These are phyloP conservation scores for Callorhinus ursinus DNA, from an alignment of 2,113 vertebrate genomes.

Conservation along the genomic window DNA sequence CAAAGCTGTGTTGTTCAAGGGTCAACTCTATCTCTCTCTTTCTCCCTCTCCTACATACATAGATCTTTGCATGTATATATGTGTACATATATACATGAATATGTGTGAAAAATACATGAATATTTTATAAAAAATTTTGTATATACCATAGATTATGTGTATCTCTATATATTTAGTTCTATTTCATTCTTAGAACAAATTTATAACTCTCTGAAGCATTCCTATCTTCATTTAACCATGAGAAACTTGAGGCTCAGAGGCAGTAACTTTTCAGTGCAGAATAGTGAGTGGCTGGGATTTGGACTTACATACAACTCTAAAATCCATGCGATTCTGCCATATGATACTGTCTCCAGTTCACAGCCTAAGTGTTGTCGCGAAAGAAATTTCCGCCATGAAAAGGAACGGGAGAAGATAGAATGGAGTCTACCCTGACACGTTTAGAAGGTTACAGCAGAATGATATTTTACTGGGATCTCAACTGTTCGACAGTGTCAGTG, in stretches of 20 bases:
- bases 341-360: not conserved
- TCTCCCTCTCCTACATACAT: not conserved
- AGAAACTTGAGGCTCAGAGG: not conserved
- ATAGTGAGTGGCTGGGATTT: not conserved
- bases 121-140: not conserved
- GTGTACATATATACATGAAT: not conserved
- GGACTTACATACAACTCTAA: not conserved
- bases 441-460: not conserved
- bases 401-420: not conserved
- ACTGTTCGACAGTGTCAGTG: not conserved
- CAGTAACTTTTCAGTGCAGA: not conserved
- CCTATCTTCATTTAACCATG: not conserved
- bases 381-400: not conserved
- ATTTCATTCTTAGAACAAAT: not conserved
- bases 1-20: not conserved
- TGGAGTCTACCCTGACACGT: not conserved
- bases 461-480: not conserved
- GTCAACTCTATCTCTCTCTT: not conserved
- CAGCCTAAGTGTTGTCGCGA: not conserved
- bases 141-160: not conserved
- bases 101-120: not conserved
- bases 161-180: not conserved
- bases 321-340: not conserved
- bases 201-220: not conserved
- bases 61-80: not conserved